These are phyloP conservation scores for Betta splendens DNA, from an alignment of 2,797 vertebrate genomes.

Conservation along the genomic window DNA sequence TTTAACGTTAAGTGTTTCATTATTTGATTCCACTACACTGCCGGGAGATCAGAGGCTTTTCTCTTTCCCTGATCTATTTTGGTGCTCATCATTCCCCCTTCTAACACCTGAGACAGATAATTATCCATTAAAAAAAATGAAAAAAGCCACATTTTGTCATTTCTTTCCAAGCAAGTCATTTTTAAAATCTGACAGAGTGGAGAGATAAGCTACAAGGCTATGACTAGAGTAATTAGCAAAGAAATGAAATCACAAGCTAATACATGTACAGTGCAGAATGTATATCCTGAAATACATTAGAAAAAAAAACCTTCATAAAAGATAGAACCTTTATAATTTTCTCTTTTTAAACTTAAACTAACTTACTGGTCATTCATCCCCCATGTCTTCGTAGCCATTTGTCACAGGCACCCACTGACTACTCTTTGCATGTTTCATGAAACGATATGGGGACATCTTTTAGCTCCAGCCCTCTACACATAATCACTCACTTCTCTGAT, in stretches of 20 bases:
- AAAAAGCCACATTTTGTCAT: conserved; percentile 56
- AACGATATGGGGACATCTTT: conserved; percentile 67
- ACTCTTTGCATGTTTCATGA: conserved; percentile 75
- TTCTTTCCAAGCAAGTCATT: conserved; percentile 44
- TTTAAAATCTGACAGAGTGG: conserved; percentile 58
- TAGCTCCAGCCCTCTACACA: conserved; percentile 53
- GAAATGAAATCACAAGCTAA: conserved; percentile 30
- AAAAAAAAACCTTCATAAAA: too few relatives aligned
- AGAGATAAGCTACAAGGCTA: conserved; percentile 55
- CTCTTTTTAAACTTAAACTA: conserved; percentile 32
- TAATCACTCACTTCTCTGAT: conserved; percentile 74
- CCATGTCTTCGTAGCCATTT: conserved; percentile 52
- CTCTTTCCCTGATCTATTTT: conserved; percentile 79
- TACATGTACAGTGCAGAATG: too few relatives aligned
- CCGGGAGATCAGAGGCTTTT: conserved; percentile 74
- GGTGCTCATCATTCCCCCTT: conserved; percentile 71
- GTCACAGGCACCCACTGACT: conserved; percentile 46
- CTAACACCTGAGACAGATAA: conserved; percentile 77
- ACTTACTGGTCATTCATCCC: conserved; percentile 52
- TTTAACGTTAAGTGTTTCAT: conserved; percentile 78
- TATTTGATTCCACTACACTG: conserved; percentile 70
- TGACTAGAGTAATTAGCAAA: conserved; percentile 49
- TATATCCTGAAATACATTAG: too few relatives aligned
- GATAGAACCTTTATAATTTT: conserved; percentile 19
- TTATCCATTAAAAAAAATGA: conserved; percentile 71